Base-by-base conservation (phyloP, 2,888 invertebrate species). In the Synergus japonicus region DNA sequence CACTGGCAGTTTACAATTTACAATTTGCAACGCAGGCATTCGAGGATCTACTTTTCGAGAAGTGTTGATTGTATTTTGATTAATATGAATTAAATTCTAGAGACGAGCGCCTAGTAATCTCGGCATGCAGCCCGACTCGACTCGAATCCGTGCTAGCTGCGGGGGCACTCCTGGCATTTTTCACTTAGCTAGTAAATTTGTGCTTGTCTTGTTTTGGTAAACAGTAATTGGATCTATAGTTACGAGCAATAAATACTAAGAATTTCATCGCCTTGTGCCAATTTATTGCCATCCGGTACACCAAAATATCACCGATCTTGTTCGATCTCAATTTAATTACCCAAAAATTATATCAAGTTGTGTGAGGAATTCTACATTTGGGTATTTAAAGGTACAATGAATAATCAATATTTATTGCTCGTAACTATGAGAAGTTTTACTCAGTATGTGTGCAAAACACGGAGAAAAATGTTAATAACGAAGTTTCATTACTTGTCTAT, bases 11-110 rank as follows among this genome's bases (percentile, higher is more conserved):
- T 41, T 29, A 66, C 2, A 66, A 66, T 66, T 41, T 66, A 0
- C 37, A 66, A 41, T n/a, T 41, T 29, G 29, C 83, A 76, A 82
- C 76, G 80, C 77, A 18, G 22, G 60, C 43, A 60, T 76, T 79
- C 44, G 18, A 63, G 60, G 49, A 73, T 54, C 4, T 80, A 54
- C 76, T 81, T 80, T 78, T 80, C 73, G 37, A 29, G 18, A 29
- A 76, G 60, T 13, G 9, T 13, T 44, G 15, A 77, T 80, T 46
- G 79, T 54, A 44, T 46, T 69, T 69, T 69, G 69, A 73, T 73
- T 73, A 73, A 54, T 67, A 67, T 73, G 54, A 73, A 73, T 73
- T 54, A 73, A 73, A 54, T 54, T 73, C 73, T 73, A 73, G 8
- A 37, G 73, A 73, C 54, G 73, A 73, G 54, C 73, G 73, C 37